Evolutionary conservation across 1,140 invertebrate species (phyloP), one percentile per base, ranked within the genome.

Genomic region (Notospermus geniculatus): DNA sequence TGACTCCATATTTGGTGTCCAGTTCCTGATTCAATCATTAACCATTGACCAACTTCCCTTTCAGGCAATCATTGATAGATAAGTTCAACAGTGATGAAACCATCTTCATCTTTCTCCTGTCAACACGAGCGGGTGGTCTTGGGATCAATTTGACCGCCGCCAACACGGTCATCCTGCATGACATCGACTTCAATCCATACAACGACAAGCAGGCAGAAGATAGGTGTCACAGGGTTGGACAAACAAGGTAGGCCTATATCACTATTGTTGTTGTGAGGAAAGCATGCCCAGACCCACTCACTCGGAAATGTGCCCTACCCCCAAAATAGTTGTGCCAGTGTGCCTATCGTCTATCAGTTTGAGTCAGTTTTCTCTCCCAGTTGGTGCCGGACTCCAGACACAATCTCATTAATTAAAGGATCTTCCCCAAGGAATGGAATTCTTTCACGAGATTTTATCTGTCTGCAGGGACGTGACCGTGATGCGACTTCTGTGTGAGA

Each of bases 181-280:
- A 86, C 65, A 85, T 87, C 30, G 85, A 87, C 71, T 86, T 94
- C 74, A 98, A 97, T 84, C 95, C 95, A 0, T 95, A 97, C 75
- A 97, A 98, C 79, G 95, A 98, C 77, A 95, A 96, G 77, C 95
- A 97, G 82, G 95, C 95, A 0, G 95, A 98, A 80, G 96, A 98
- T 83, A 86, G 95, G 55, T 96, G 93, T 82, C 95, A 98, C 79
- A 85, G 95, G 60, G 89, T 98, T 79, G 95, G 95, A 7, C 95
- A 98, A 78, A 92, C 84, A 41, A 89, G 87, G 87, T 74, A 75
- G 61, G 36, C 9, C 9, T 28, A 17, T n/a, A n/a, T n/a, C n/a
- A n/a, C n/a, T n/a, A n/a, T n/a, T n/a, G n/a, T n/a, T n/a, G n/a
- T 1, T 25, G 7, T n/a, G n/a, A n/a, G n/a, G n/a, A n/a, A n/a